Conservation (phyloP, 2,113 vertebrate genomes). For the Tragelaphus strepsiceros region DNA sequence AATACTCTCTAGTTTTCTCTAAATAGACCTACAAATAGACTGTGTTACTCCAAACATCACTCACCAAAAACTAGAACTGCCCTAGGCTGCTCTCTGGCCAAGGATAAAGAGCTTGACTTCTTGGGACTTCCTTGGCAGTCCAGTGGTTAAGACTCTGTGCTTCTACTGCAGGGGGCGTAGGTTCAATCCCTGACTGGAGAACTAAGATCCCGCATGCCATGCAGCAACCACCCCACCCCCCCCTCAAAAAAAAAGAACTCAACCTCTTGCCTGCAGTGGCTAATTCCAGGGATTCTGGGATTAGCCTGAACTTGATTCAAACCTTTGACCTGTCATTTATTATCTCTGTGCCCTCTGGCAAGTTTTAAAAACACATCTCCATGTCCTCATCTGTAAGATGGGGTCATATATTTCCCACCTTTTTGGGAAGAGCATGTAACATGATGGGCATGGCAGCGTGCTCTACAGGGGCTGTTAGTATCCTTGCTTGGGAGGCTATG, state of each 20-base stretch:
- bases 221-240: background rate
- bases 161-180: background rate
- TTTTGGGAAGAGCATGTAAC: background rate
- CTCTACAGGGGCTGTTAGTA: background rate
- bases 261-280: background rate
- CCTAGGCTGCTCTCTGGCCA: constrained; percentile 61
- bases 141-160: background rate
- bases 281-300: background rate
- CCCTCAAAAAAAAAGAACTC: background rate
- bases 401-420: background rate
- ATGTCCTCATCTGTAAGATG: background rate
- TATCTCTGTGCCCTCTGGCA: background rate
- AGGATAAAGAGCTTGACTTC: constrained; percentile 48
- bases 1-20: background rate
- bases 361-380: background rate
- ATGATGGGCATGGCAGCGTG: too few relatives aligned
- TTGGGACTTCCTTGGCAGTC: background rate
- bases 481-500: background rate
- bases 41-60: background rate
- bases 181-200: background rate
- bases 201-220: background rate
- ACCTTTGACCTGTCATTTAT: background rate
- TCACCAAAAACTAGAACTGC: constrained; percentile 52
- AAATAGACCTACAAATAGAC: constrained; percentile 19
- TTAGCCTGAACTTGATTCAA: background rate